Percentiles rank a stretch among this genome's conserved stretches.
Evolutionary conservation across 2,113 vertebrate species (phyloP).

Genomic region (Callipepla californica): DNA sequence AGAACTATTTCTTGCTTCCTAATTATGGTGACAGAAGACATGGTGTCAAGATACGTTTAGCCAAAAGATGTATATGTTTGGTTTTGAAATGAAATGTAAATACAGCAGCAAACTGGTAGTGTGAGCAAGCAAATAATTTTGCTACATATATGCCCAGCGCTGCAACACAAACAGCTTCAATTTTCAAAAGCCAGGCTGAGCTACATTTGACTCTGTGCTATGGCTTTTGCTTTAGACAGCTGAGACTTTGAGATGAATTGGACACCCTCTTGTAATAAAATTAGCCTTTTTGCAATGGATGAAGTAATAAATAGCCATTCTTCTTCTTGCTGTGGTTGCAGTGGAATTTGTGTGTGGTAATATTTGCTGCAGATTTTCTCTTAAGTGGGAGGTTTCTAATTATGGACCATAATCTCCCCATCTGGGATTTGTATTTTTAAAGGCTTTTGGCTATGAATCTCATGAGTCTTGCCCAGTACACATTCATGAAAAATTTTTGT

Average conservation of each 20-base stretch:
- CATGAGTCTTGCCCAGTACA: conserved; percentile 1
- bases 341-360: background rate
- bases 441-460: conserved; percentile 14
- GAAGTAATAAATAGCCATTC: background rate
- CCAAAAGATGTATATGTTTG: background rate
- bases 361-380: background rate
- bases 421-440: conserved; percentile 46
- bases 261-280: background rate
- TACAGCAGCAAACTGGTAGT: background rate
- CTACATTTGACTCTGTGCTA: background rate
- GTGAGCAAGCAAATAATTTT: background rate
- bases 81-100: background rate
- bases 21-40: background rate
- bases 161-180: background rate
- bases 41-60: background rate
- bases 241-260: background rate
- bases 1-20: background rate
- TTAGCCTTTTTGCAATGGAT: background rate
- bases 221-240: background rate
- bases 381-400: background rate
- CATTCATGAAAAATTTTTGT: conserved; percentile 18
- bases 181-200: background rate
- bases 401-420: background rate
- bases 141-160: background rate
- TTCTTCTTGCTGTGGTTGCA: background rate